These are phyloP conservation scores for Cecidostiba fungosa DNA, from an alignment of 2,888 invertebrate genomes.

Conservation along the genomic window DNA sequence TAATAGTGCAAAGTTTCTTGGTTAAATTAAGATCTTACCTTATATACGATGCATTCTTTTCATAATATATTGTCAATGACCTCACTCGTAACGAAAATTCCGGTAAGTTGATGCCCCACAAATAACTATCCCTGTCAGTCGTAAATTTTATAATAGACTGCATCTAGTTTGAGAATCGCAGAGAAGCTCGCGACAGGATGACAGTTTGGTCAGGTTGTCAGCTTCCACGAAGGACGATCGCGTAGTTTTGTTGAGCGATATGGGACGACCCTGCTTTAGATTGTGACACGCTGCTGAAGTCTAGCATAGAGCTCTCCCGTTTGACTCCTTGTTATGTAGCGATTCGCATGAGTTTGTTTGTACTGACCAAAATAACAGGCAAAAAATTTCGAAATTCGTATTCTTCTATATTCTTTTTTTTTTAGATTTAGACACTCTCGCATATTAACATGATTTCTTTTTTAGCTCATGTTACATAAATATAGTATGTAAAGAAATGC, in stretches of 20 bases:
- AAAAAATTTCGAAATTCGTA: not conserved
- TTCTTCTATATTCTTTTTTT: not conserved
- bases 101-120: not conserved
- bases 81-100: not conserved
- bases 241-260: not conserved
- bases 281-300: no score
- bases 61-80: not conserved
- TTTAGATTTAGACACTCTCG: no score
- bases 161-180: not conserved
- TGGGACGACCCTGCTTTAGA: not conserved
- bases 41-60: no score
- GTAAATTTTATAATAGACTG: not conserved
- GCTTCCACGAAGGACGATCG: conserved; percentile 1
- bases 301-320: not conserved
- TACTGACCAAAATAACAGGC: not conserved
- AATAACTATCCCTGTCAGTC: not conserved
- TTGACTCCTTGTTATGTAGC: not conserved
- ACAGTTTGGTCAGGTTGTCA: not conserved
- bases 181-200: not conserved
- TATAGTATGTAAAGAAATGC: no score
- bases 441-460: not conserved
- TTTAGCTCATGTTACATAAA: not conserved
- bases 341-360: not conserved
- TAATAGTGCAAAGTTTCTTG: no score
- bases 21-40: no score